Evolutionary conservation across 2,113 vertebrate genomes (phyloP).

Genomic region (Oenanthe melanoleuca): DNA sequence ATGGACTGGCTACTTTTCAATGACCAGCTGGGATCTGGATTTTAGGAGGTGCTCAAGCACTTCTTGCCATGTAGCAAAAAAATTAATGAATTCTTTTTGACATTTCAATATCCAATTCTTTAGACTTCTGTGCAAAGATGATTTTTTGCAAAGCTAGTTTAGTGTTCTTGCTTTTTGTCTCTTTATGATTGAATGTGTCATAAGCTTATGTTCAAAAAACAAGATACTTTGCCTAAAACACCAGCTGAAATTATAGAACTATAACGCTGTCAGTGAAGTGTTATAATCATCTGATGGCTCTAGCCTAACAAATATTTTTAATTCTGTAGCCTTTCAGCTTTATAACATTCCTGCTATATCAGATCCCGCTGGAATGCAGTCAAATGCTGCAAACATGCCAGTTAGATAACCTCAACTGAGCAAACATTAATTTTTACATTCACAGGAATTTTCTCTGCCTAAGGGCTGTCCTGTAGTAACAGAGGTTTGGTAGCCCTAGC

Average conservation of each 20-base stretch:
- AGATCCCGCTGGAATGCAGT: not conserved
- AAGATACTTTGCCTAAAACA: not conserved
- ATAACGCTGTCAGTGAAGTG: not conserved
- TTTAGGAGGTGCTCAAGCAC: not conserved
- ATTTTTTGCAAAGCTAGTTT: not conserved
- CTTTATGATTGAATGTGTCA: not conserved
- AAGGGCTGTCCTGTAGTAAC: not conserved
- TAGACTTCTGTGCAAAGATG: not conserved
- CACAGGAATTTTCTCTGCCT: not conserved
- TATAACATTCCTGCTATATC: not conserved
- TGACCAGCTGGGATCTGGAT: not conserved
- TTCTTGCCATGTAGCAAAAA: not conserved
- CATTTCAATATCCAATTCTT: not conserved
- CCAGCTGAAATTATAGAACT: not conserved
- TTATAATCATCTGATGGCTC: not conserved
- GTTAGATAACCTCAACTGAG: not conserved
- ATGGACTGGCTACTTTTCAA: not conserved
- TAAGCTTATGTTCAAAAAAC: not conserved
- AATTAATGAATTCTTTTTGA: not conserved
- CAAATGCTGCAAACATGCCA: not conserved
- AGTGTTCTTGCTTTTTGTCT: not conserved
- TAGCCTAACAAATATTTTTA: not conserved
- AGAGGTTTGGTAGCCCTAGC: not conserved
- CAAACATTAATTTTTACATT: not conserved
- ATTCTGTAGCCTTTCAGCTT: not conserved